A percentile compares a stretch with the other conserved stretches of the same genome.
Conservation (phyloP, 2,797 vertebrate genomes). For the Artibeus lituratus region DNA sequence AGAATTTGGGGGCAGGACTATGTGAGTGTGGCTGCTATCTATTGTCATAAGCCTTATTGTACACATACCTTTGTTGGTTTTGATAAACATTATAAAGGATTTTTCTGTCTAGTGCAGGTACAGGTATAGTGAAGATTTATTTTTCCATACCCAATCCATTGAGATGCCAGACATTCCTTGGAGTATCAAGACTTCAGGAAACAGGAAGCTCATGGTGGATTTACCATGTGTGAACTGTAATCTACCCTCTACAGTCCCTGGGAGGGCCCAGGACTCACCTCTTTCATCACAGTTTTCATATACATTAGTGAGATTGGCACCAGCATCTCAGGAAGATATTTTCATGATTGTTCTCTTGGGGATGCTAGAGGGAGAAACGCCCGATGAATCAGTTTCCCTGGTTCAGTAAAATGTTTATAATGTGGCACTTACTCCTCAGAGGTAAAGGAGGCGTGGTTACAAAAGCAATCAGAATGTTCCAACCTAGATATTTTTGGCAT, state of each 20-base stretch:
- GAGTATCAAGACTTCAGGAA: background rate
- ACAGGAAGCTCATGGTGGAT: background rate
- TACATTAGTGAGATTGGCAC: background rate
- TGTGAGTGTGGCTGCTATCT: background rate
- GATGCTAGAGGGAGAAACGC: background rate
- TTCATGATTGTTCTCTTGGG: background rate
- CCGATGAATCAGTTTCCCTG: background rate
- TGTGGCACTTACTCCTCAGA: background rate
- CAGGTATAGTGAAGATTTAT: background rate
- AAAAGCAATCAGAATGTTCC: background rate
- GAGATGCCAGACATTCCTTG: constrained; percentile 13
- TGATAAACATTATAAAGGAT: background rate
- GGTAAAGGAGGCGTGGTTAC: background rate
- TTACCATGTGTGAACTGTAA: background rate
- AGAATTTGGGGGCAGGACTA: background rate
- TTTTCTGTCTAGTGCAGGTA: background rate
- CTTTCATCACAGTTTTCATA: background rate
- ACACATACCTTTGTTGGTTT: background rate
- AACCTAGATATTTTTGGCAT: background rate
- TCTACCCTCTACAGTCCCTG: background rate
- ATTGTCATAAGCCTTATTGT: background rate
- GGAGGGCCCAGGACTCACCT: background rate
- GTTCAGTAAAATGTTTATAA: background rate
- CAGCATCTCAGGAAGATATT: background rate
- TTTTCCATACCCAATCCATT: background rate